phyloP scores from a whole-genome alignment of 2,797 vertebrate species.

The Neosalanx taihuensis region DNA sequence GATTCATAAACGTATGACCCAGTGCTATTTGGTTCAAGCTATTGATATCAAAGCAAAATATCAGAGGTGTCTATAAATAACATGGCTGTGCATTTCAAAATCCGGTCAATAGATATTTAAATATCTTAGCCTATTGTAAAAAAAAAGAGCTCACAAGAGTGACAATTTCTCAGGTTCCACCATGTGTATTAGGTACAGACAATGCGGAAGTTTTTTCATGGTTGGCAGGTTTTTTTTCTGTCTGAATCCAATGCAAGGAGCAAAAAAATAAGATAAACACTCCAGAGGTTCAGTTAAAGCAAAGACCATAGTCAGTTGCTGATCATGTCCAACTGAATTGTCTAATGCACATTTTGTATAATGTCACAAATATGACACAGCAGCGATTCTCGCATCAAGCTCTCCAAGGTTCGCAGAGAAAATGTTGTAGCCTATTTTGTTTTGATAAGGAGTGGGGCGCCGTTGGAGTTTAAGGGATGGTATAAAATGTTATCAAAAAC shows the following conservation, averaged over 20 bases:
- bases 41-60: constrained; percentile 18
- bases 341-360: constrained; percentile 13
- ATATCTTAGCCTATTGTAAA: constrained; percentile 15
- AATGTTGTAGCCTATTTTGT: constrained; percentile 20
- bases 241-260: constrained; percentile 9
- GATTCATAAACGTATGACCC: constrained; percentile 8
- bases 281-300: constrained; percentile 2
- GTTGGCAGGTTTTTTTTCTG: constrained; percentile 19
- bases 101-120: constrained; percentile 42
- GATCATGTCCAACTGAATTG: constrained; percentile 9
- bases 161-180: constrained; percentile 63
- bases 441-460: constrained; percentile 6
- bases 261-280: constrained; percentile 2
- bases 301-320: neutral
- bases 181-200: constrained; percentile 64
- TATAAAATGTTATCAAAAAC: constrained; percentile 25
- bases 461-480: constrained; percentile 8
- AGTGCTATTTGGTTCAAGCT: constrained; percentile 7
- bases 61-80: constrained; percentile 16
- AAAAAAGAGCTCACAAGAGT: constrained; percentile 52
- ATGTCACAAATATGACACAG: constrained; percentile 2
- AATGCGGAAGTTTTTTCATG: constrained; percentile 59
- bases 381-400: constrained; percentile 5
- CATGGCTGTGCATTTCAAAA: constrained; percentile 31
- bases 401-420: constrained; percentile 15